Evolutionary conservation across 2,113 vertebrate species (phyloP), one percentile per base, ranked within the genome.

Genomic region (Lontra canadensis): DNA sequence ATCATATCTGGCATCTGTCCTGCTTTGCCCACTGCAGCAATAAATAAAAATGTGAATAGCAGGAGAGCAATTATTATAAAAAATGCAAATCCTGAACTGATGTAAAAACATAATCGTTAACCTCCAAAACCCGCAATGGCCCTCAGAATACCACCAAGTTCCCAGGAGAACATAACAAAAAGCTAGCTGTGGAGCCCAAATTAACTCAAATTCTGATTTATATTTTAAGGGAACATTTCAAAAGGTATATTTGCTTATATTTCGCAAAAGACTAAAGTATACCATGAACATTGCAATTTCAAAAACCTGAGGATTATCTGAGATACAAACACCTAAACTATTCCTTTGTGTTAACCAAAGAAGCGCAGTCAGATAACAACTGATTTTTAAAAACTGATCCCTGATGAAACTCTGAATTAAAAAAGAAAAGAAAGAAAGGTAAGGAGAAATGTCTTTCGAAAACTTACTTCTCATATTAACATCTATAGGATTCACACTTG

Each of bases 391-490:
- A 93, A 88, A 81, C 42, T 36, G 31, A 73, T 10, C 11, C 49
- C 71, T 85, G 49, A 67, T 31, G 25, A 91, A 84, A 96, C 4
- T 95, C 59, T 92, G 2, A 69, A 82, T 36, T 69, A 4, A 20
- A 69, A 34, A 67, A 18, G 9, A 59, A 9, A 6, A 44, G 23
- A 47, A 47, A 47, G 12, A 44, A 59, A 61, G 9, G 15, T 4
- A 93, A 82, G 0, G 29, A 88, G 80, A 8, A 67, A 74, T 4
- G 15, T 80, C 61, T 92, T 92, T 89, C 39, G 80, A 90, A 69
- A 95, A 99, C 99, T 99, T 99, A 99, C 99, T 99, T 99, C 99
- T 99, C 99, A 99, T 99, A 97, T 99, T 99, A 94, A 99, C 98
- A 96, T 99, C 99, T 90, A 99, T 98, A 21, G 99, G 99, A 97